A percentile compares a stretch with the other conserved stretches of the same genome.
Conservation (phyloP, 2,888 invertebrate species). For the Quadroppia sp. region DNA sequence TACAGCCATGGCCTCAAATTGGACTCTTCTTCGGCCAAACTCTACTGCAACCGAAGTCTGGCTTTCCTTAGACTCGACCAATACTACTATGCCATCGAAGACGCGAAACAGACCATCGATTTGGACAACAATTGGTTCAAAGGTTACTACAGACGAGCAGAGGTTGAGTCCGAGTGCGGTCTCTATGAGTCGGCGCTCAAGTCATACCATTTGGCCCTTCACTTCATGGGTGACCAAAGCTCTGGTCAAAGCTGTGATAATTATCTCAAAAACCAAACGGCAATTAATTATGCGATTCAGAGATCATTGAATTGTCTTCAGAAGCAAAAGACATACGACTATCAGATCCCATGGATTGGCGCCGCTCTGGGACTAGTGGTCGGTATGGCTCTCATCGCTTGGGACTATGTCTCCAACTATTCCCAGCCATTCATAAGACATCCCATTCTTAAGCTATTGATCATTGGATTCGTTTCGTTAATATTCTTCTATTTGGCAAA, state of each 20-base stretch:
- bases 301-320: conserved; percentile 62
- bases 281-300: conserved; percentile 63
- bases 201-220: conserved; percentile 56
- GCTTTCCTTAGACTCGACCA: conserved; percentile 73
- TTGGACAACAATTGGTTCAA: conserved; percentile 59
- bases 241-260: conserved; percentile 2
- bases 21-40: conserved; percentile 54
- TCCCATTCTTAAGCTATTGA: conserved; percentile 67
- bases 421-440: conserved; percentile 58
- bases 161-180: conserved; percentile 61
- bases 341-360: conserved; percentile 70
- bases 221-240: conserved; percentile 22
- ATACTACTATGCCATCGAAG: conserved; percentile 69
- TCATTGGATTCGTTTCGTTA: conserved; percentile 65
- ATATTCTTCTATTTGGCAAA: conserved; percentile 66
- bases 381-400: conserved; percentile 65
- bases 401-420: conserved; percentile 59
- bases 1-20: conserved; percentile 73
- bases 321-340: conserved; percentile 61
- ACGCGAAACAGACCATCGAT: conserved; percentile 70
- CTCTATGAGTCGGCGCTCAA: conserved; percentile 61
- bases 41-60: conserved; percentile 74
- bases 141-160: conserved; percentile 65
- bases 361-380: conserved; percentile 67
- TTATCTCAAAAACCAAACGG: conserved; percentile 55